A percentile compares a stretch with the other conserved stretches of the same genome.
These are phyloP conservation scores for Siderastrea radians DNA, from an alignment of 92 coral and sea anemone genomes.

Conservation along the genomic window DNA sequence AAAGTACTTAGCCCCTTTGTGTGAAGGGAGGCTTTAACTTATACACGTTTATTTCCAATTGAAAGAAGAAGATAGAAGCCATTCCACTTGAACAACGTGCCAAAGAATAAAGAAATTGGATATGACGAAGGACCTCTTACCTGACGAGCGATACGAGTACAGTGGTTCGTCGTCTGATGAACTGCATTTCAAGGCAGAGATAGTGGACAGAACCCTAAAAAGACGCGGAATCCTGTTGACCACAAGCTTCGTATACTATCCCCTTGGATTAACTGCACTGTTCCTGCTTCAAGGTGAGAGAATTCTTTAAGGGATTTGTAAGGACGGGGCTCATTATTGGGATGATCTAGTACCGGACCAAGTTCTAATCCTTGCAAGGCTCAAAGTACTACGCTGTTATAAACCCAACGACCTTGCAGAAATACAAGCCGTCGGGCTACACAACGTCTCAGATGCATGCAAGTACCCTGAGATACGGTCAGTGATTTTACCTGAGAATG, in stretches of 20 bases:
- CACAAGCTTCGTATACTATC: not conserved
- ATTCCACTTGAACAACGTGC: not conserved
- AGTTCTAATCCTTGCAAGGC: not conserved
- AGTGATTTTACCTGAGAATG: conserved; percentile 4
- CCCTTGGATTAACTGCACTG: too few relatives aligned
- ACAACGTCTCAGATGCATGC: conserved; percentile 12
- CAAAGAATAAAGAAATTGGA: conserved; percentile 9
- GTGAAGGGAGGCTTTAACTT: not conserved
- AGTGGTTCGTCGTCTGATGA: conserved; percentile 7
- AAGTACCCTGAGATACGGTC: not conserved
- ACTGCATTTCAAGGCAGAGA: too few relatives aligned
- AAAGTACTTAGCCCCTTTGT: too few relatives aligned
- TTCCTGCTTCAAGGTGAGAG: not conserved
- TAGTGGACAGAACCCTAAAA: too few relatives aligned
- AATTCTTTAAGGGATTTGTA: not conserved
- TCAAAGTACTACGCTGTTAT: conserved; percentile 8
- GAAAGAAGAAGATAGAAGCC: not conserved
- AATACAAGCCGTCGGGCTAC: not conserved
- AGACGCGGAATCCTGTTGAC: not conserved
- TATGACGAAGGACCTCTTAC: not conserved
- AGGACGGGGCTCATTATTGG: not conserved
- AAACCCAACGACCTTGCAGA: conserved; percentile 1
- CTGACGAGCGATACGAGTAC: conserved; percentile 1
- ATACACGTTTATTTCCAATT: conserved; percentile 12
- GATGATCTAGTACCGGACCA: not conserved